phyloP scores from a whole-genome alignment of 1,140 invertebrate genomes.

The Sminthurides bifidus region DNA sequence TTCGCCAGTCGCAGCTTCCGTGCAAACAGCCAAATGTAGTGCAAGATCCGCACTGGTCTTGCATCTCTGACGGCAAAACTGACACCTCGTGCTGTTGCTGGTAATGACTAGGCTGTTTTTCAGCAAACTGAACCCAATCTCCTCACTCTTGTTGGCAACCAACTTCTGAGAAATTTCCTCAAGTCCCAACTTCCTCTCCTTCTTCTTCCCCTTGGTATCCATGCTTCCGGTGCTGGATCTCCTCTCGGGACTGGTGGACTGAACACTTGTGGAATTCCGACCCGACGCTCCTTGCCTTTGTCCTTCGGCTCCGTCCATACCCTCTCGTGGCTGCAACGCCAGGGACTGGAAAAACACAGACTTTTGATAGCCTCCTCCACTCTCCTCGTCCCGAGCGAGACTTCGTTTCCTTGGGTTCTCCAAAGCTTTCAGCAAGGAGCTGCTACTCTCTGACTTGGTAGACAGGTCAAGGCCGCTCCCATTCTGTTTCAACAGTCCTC shows the following conservation, averaged over 20 bases:
- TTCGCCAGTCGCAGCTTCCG: slow-evolving; percentile 33
- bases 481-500: too few species aligned
- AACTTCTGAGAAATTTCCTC: slow-evolving; percentile 18
- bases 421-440: too few species aligned
- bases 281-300: too few species aligned
- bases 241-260: too few species aligned
- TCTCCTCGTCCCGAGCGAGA: background rate
- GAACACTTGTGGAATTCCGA: too few species aligned
- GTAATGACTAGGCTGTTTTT: slow-evolving; percentile 21
- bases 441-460: too few species aligned
- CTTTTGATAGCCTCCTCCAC: slow-evolving; percentile 18
- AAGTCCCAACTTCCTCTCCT: slow-evolving; percentile 1
- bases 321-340: slow-evolving; percentile 34
- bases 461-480: too few species aligned
- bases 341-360: slow-evolving; percentile 36
- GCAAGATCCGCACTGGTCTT: slow-evolving; percentile 65
- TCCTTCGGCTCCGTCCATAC: too few species aligned
- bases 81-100: slow-evolving; percentile 56
- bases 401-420: background rate
- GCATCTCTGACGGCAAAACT: slow-evolving; percentile 68
- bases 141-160: slow-evolving; percentile 8
- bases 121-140: slow-evolving; percentile 12
- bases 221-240: too few species aligned
- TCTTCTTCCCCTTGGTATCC: background rate
- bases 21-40: slow-evolving; percentile 57